phyloP scores from a whole-genome alignment of 2,797 vertebrate species.

The Botia kubotai region DNA sequence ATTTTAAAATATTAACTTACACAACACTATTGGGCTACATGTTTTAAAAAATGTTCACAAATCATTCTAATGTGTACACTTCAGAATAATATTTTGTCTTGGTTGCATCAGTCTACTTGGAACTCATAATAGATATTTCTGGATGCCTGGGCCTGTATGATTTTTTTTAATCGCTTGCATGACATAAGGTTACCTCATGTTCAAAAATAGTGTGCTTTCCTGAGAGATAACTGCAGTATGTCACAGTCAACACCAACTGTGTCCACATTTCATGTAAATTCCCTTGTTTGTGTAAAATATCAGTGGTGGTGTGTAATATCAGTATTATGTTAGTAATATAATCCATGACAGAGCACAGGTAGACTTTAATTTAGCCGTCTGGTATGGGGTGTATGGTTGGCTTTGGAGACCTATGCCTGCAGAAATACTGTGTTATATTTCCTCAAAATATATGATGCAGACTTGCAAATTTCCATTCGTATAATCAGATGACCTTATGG shows the following conservation, averaged over 20 bases:
- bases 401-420: too few relatives aligned
- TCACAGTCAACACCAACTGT: conserved; percentile 11
- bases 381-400: too few relatives aligned
- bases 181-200: conserved; percentile 44
- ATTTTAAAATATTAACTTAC: too few relatives aligned
- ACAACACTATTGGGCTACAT: too few relatives aligned
- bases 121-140: conserved; percentile 13
- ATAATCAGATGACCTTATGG: not conserved
- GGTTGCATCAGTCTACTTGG: conserved; percentile 25
- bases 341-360: conserved; percentile 1
- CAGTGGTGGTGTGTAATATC: not conserved
- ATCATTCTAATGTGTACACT: not conserved
- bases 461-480: too few relatives aligned
- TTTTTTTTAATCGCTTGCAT: conserved; percentile 27
- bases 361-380: too few relatives aligned
- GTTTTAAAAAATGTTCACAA: too few relatives aligned
- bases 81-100: conserved; percentile 45
- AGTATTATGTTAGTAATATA: conserved; percentile 39
- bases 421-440: too few relatives aligned
- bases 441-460: too few relatives aligned
- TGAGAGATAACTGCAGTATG: conserved; percentile 8
- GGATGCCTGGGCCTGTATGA: not conserved
- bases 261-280: conserved; percentile 19
- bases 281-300: conserved; percentile 2
- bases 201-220: conserved; percentile 34